Evolutionary conservation across 1,140 invertebrate species (phyloP), one percentile per base, ranked within the genome.

Genomic region (Heliconius hermathena): DNA sequence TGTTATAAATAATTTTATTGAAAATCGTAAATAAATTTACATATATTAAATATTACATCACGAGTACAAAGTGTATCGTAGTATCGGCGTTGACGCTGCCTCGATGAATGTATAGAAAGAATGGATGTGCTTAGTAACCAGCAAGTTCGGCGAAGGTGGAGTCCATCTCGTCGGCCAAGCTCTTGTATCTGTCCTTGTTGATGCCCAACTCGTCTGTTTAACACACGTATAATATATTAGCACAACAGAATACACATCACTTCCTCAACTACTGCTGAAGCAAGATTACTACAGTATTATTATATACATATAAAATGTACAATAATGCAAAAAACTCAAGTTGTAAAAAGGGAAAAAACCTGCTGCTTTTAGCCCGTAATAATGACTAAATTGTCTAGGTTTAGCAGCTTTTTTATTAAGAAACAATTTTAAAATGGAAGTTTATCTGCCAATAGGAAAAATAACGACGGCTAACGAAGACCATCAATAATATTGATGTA

Each of bases 101-200:
- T 66, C 41, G 57, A 81, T 86, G 87, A 82, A 83, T 87, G 82
- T 88, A 80, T 79, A 52, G 6, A 20, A 18, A 77, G 83, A 83
- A 78, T 88, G 85, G 83, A 78, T 85, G 81, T 85, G 88, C 86
- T 95, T 97, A 97, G 93, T 97, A 97, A 92, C 97, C 97, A 86
- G 97, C 97, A 97, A 99, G 96, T 96, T 99, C 99, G 93, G 98
- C 98, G 96, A 99, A 99, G 91, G 98, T 99, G 93, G 97, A 97
- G 96, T 99, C 99, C 97, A 99, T 98, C 95, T 99, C 99, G 95
- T 99, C 99, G 89, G 97, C 97, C 95, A 97, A 95, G 84, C 97
- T 97, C 96, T 99, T 99, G 98, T 99, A 99, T 97, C 98, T 98
- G 96, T 99, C 98, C 96, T 99, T 99, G 96, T 99, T 99, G 96